A percentile compares a stretch with the other conserved stretches of the same genome.
phyloP scores from a whole-genome alignment of 2,113 vertebrate species.

The Gobius niger region DNA sequence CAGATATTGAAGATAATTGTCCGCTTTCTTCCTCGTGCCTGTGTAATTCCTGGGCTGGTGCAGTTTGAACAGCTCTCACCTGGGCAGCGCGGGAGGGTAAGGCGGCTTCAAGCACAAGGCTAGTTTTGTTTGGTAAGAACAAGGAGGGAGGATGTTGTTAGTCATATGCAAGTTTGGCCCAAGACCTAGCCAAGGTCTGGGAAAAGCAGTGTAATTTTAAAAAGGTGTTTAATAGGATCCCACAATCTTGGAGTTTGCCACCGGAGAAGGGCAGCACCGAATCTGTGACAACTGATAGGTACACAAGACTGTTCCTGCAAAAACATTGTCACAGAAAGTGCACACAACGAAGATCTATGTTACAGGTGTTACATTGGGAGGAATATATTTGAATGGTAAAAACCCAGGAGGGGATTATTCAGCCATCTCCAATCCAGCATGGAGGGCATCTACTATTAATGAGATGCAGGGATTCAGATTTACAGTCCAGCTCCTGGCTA shows the following conservation, averaged over 20 bases:
- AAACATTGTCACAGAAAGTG: constrained; percentile 16
- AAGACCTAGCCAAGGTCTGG: neutral
- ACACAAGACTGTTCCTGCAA: neutral
- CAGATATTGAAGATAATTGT: constrained; percentile 84
- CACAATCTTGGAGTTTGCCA: neutral
- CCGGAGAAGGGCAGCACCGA: neutral
- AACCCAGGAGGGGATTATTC: constrained; percentile 70
- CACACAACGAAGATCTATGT: constrained; percentile 43
- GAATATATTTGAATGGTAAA: constrained; percentile 76
- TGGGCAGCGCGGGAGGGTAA: constrained; percentile 66
- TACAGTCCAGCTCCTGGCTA: constrained; percentile 62
- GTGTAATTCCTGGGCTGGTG: constrained; percentile 72
- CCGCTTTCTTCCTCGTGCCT: constrained; percentile 77
- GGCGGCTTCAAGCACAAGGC: constrained; percentile 46
- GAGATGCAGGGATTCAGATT: constrained; percentile 71
- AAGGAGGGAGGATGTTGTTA: constrained; percentile 44
- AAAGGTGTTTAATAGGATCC: neutral
- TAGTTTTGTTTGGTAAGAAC: constrained; percentile 41
- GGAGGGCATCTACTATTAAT: constrained; percentile 72
- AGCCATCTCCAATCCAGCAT: constrained; percentile 57
- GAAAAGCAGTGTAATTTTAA: neutral
- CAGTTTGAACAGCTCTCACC: constrained; percentile 73
- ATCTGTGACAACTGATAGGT: neutral
- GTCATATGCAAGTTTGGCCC: constrained; percentile 28
- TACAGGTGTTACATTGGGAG: constrained; percentile 65